phyloP scores from a whole-genome alignment of 2,113 vertebrate species.

The Carollia perspicillata region DNA sequence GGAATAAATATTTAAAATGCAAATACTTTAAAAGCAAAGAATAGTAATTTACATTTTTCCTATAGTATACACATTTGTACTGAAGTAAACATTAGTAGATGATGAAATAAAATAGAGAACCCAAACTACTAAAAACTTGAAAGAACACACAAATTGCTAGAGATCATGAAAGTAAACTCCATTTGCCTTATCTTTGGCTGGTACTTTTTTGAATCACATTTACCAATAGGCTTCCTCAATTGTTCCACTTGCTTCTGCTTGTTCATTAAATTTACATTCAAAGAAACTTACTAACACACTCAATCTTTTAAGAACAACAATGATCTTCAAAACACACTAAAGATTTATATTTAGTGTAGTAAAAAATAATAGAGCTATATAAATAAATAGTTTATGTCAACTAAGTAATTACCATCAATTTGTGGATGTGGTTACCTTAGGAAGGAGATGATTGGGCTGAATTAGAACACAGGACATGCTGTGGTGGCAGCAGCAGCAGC shows the following conservation, averaged over 20 bases:
- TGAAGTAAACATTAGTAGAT: neutral
- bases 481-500: accelerated
- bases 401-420: neutral
- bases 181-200: neutral
- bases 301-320: neutral
- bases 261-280: neutral
- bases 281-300: neutral
- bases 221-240: neutral
- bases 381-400: neutral
- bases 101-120: neutral
- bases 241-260: neutral
- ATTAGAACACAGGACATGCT: neutral
- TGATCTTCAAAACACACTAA: neutral
- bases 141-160: neutral
- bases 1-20: neutral
- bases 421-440: neutral
- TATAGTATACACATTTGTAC: neutral
- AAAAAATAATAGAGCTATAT: neutral
- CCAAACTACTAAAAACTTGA: neutral
- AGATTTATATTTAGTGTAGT: neutral
- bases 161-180: neutral
- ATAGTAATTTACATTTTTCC: neutral
- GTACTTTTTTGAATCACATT: neutral
- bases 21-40: neutral
- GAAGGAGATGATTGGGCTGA: neutral